phyloP scores from a whole-genome alignment of 2,888 invertebrate species.

The Pemphredon lugubris region DNA sequence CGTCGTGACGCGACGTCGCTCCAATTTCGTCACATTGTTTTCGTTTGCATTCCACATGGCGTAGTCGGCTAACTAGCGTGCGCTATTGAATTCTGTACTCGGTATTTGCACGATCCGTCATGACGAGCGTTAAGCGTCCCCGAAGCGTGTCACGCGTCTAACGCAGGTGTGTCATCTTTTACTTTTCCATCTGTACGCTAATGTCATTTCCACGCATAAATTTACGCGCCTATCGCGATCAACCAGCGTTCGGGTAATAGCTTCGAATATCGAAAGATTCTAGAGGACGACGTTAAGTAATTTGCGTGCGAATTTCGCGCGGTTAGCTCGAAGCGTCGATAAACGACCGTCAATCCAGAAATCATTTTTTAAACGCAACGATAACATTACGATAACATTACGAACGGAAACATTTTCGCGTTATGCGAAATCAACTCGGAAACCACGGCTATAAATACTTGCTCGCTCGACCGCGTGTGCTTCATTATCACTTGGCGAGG shows the following conservation, averaged over 20 bases:
- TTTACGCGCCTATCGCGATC: conserved; percentile 3
- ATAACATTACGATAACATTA: conserved; percentile 1
- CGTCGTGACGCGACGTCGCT: conserved; percentile 9
- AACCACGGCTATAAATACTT: conserved; percentile 61
- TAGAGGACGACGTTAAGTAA: no score
- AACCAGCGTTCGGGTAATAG: conserved; percentile 5
- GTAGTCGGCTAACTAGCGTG: conserved; percentile 4
- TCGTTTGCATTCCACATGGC: conserved; percentile 17
- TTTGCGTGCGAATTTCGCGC: no score
- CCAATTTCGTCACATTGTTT: conserved; percentile 45
- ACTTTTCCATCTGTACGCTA: neutral
- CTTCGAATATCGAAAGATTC: no score
- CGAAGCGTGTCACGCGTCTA: conserved; percentile 14
- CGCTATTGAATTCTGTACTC: conserved; percentile 20
- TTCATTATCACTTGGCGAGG: conserved; percentile 61
- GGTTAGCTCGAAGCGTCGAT: no score
- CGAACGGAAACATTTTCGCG: conserved; percentile 43
- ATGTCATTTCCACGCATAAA: conserved; percentile 14
- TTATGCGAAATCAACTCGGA: conserved; percentile 44
- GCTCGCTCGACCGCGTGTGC: conserved; percentile 43
- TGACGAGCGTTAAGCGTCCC: conserved; percentile 25
- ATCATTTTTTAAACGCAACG: neutral
- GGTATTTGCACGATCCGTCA: conserved; percentile 27
- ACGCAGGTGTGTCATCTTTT: conserved; percentile 41
- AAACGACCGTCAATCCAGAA: no score